Evolutionary conservation across 2,888 invertebrate genomes (phyloP).

Genomic region (Bombylius major): DNA sequence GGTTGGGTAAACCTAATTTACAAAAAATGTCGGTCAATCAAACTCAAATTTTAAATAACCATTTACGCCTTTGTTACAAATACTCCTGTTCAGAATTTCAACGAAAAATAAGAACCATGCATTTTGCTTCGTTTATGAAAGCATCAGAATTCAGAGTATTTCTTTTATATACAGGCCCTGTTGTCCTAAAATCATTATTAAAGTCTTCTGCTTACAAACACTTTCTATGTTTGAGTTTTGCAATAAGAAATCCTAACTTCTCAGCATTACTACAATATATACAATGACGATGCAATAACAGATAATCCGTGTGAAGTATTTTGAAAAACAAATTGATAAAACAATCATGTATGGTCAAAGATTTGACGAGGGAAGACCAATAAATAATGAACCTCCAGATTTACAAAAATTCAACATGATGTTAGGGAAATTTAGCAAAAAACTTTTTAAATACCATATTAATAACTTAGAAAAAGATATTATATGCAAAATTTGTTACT

Average conservation of each 20-base stretch:
- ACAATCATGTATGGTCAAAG: not conserved
- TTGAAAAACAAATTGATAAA: not conserved
- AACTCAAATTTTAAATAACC: constrained; percentile 13
- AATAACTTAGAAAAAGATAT: not conserved
- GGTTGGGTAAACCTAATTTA: constrained; percentile 4
- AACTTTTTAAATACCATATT: not conserved
- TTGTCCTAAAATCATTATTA: no score
- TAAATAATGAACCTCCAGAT: not conserved
- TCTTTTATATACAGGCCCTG: not conserved
- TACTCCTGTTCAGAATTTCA: not conserved
- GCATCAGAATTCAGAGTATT: not conserved
- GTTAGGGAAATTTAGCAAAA: not conserved
- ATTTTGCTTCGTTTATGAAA: no score
- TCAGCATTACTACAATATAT: no score
- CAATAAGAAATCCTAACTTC: no score
- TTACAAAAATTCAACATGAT: not conserved
- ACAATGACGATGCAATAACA: not conserved
- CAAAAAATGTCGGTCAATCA: constrained; percentile 10
- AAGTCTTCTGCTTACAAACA: no score
- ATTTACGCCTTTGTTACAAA: not conserved
- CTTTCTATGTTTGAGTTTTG: no score
- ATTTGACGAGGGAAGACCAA: not conserved
- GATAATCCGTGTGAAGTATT: no score
- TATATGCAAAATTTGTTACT: not conserved
- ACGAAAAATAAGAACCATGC: no score